These are phyloP conservation scores for Pionites leucogaster DNA, from an alignment of 2,113 vertebrate genomes.

Conservation along the genomic window DNA sequence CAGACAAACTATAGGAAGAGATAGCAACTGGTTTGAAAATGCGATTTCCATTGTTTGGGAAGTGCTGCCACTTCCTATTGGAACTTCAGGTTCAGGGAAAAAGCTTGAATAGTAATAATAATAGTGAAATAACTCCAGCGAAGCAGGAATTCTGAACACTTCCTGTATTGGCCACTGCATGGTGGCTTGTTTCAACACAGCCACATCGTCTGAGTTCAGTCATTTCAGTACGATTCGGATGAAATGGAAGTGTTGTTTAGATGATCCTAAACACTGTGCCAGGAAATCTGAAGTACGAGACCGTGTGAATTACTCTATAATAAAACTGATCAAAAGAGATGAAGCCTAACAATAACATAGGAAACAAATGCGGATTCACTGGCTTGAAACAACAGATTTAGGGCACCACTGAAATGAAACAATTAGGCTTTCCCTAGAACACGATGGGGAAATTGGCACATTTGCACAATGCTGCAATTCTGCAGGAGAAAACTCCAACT, in stretches of 20 bases:
- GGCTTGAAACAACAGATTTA: neutral
- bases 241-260: neutral
- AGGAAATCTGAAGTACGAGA: neutral
- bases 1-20: neutral
- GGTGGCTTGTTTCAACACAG: neutral
- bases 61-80: neutral
- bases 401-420: neutral
- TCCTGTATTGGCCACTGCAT: neutral
- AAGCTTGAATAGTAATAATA: neutral
- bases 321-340: constrained; percentile 28
- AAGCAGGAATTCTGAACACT: neutral
- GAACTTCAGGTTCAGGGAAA: neutral
- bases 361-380: neutral
- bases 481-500: neutral
- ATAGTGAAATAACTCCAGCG: neutral
- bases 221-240: neutral
- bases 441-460: neutral
- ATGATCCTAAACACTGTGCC: neutral
- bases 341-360: neutral
- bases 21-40: neutral
- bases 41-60: neutral
- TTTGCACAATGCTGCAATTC: neutral
- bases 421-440: neutral
- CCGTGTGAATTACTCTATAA: neutral
- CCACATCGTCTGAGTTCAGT: neutral